phyloP scores from a whole-genome alignment of 2,113 vertebrate species.

The Percina caprodes region DNA sequence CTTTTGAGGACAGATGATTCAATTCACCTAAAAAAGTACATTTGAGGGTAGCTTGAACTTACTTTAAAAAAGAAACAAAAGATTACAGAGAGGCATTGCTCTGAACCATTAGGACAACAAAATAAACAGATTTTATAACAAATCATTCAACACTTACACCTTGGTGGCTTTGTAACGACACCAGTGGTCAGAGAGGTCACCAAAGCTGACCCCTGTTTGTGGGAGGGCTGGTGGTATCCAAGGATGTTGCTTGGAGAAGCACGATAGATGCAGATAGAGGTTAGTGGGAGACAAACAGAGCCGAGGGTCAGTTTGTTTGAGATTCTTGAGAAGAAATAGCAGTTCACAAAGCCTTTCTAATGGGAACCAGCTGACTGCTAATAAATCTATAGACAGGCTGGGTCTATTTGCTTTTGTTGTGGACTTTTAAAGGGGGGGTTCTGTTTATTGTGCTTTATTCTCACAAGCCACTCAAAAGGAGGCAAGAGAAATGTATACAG shows the following conservation, averaged over 20 bases:
- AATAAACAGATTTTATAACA: slow-evolving; percentile 1
- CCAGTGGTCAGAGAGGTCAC: slow-evolving; percentile 50
- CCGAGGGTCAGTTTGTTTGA: slow-evolving; percentile 75
- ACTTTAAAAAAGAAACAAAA: not conserved
- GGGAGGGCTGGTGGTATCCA: slow-evolving; percentile 41
- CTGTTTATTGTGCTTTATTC: slow-evolving; percentile 80
- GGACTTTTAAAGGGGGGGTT: slow-evolving; percentile 54
- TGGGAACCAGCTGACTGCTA: slow-evolving; percentile 80
- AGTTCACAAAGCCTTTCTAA: slow-evolving; percentile 81
- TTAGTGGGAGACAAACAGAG: slow-evolving; percentile 70
- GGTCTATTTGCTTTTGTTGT: slow-evolving; percentile 77
- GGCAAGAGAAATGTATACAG: slow-evolving; percentile 48
- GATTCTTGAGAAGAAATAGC: slow-evolving; percentile 78
- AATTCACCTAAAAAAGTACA: not conserved
- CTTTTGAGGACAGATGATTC: not conserved
- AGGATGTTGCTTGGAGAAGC: slow-evolving; percentile 57
- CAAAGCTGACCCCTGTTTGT: slow-evolving; percentile 36
- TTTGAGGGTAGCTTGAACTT: not conserved
- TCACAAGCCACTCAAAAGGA: slow-evolving; percentile 60
- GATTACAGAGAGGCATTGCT: not conserved
- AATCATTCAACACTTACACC: slow-evolving; percentile 32
- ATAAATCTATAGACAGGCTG: slow-evolving; percentile 67
- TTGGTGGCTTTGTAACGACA: slow-evolving; percentile 36
- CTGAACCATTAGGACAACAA: not conserved
- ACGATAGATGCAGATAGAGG: slow-evolving; percentile 49